phyloP scores from a whole-genome alignment of 2,888 invertebrate species.

The Euphydryas editha region DNA sequence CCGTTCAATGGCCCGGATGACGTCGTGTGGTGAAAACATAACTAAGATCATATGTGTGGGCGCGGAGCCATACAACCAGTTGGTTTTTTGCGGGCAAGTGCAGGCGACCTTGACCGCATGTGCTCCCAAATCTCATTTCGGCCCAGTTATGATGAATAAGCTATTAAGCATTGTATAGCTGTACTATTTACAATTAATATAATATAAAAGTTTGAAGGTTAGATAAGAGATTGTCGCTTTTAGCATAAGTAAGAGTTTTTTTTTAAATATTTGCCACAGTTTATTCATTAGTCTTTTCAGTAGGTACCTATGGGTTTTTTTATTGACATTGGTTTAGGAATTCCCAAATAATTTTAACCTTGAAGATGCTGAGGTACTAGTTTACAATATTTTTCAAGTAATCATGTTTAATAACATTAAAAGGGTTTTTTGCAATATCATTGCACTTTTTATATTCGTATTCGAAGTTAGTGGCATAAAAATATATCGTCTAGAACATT shows the following conservation, averaged over 20 bases:
- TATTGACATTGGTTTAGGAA: not conserved
- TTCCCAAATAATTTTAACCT: constrained; percentile 7
- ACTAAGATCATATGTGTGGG: constrained; percentile 65
- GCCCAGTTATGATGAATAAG: constrained; percentile 43
- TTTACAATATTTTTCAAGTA: not conserved
- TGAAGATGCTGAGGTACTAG: not conserved
- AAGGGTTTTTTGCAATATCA: constrained; percentile 6
- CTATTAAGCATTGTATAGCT: constrained; percentile 24
- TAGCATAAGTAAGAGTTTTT: too few species aligned
- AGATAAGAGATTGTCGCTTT: not conserved
- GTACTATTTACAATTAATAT: constrained; percentile 30
- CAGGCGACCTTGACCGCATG: constrained; percentile 77
- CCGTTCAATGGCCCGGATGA: constrained; percentile 34
- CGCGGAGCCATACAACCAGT: constrained; percentile 70
- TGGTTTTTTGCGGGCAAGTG: constrained; percentile 76
- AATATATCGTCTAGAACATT: not conserved
- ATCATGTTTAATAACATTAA: constrained; percentile 8
- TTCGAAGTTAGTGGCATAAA: not conserved
- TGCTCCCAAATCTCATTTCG: constrained; percentile 60
- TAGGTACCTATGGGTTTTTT: not conserved
- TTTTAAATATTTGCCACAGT: not conserved
- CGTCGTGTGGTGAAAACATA: constrained; percentile 46
- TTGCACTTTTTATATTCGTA: constrained; percentile 2
- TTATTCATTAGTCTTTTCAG: not conserved
- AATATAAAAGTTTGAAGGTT: not conserved